Evolutionary conservation across 2,888 invertebrate genomes (phyloP).

Genomic region (Notodonta dromedarius): DNA sequence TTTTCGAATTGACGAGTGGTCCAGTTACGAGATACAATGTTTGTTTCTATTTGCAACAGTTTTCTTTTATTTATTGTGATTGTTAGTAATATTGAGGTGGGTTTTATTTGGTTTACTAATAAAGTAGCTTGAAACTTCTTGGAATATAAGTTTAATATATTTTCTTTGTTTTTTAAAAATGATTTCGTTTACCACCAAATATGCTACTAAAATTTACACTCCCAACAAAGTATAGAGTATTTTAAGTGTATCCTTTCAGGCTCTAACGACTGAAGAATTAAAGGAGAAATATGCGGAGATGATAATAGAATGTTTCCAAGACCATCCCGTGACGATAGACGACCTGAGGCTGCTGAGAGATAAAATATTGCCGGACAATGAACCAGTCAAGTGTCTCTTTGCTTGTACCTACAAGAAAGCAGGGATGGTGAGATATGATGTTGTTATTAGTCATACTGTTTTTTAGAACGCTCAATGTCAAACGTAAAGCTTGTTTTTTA

Average conservation of each 20-base stretch:
- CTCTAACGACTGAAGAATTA: slow-evolving; percentile 42
- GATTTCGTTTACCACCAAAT: too few relatives aligned
- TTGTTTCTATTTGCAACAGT: slow-evolving; percentile 9
- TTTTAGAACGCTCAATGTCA: too few relatives aligned
- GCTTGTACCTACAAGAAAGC: slow-evolving; percentile 75
- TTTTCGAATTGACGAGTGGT: slow-evolving; percentile 15
- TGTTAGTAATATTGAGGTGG: slow-evolving; percentile 21
- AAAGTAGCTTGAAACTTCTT: too few relatives aligned
- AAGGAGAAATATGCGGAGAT: slow-evolving; percentile 51
- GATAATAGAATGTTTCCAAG: slow-evolving; percentile 52
- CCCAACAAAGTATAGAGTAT: too few relatives aligned
- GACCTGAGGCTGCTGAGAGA: slow-evolving; percentile 54
- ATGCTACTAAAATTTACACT: too few relatives aligned
- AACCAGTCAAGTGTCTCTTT: slow-evolving; percentile 68
- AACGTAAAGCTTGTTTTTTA: too few relatives aligned
- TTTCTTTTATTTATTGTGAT: slow-evolving; percentile 19
- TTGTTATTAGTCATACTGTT: neutral
- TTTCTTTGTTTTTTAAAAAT: too few relatives aligned
- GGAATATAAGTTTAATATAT: too few relatives aligned
- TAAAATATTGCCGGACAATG: slow-evolving; percentile 56
- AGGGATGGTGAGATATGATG: slow-evolving; percentile 68
- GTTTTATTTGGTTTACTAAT: neutral
- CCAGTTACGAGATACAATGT: slow-evolving; percentile 23
- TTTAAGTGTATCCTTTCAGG: slow-evolving; percentile 18
- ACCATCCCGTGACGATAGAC: slow-evolving; percentile 43